Base-by-base conservation (phyloP, 1,140 invertebrate genomes). In the Drosophila truncata region DNA sequence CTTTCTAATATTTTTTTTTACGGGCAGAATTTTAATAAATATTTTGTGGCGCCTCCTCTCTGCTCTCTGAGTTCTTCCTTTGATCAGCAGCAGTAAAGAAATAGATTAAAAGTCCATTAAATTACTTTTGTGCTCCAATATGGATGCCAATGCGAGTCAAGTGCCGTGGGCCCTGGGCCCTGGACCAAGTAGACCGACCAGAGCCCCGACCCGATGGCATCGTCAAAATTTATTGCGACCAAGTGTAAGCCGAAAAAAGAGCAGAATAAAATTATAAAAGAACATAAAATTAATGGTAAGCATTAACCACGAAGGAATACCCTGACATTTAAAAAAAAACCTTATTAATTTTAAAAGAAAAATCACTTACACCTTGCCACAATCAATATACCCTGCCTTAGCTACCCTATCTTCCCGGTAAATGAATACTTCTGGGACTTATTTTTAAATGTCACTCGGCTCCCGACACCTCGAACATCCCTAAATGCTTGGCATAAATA, bases 61-160 rank as follows among this genome's bases (percentile, higher is more conserved):
- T 39, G 67, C 33, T 46, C 31, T 39, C 18, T 61, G 27, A 13
- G 2, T 20, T 69, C 50, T 14, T 33, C 35, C 71, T 87, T 87
- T 87, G 84, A 87, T 88, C 80, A 70, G 42, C 31, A 44, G 33
- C 62, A 66, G 59, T 62, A 80, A 84, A 79, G 61, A 84, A 87
- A 90, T 81, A 88, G 84, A 88, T 87, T 87, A 84, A 87, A 87
- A 84, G 85, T 78, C 84, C 85, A 88, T 87, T 71, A 88, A 88
- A 88, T 80, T 80, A 80, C 67, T 66, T 80, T 88, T 57, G 46
- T 71, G 77, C 72, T 67, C 23, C 47, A 20, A 87, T 74, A 88
- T 88, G 73, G 82, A 83, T 77, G 80, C 47, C 72, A 84, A 65
- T 78, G 79, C 44, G 63, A 69, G 72, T 72, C 54, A 70, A 82